Conservation (phyloP, 2,888 invertebrate genomes). For the Melitaea athalia region DNA sequence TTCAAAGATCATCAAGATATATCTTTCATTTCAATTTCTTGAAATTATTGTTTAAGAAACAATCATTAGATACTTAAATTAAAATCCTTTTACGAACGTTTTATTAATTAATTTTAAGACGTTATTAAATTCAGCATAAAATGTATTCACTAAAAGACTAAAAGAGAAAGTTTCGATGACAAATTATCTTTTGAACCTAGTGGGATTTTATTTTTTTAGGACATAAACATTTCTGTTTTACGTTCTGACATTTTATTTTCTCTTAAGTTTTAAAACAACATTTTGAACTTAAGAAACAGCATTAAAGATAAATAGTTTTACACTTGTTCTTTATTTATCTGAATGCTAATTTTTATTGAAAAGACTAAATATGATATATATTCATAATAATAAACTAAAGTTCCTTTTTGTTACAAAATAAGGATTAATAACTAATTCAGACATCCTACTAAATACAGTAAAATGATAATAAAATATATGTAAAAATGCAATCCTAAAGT, state of each 20-base stretch:
- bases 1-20: background rate
- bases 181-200: background rate
- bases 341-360: background rate
- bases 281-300: background rate
- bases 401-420: no score
- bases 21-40: background rate
- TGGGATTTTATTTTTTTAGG: background rate
- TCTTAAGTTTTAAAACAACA: background rate
- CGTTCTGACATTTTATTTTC: background rate
- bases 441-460: no score
- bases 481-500: background rate
- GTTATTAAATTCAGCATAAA: background rate
- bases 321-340: no score
- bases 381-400: no score
- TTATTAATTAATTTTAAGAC: background rate
- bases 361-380: background rate
- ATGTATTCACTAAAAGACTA: background rate
- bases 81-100: background rate
- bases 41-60: background rate
- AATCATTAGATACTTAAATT: background rate
- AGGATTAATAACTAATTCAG: no score
- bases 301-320: no score
- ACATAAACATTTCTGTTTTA: background rate
- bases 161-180: constrained; percentile 2
- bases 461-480: background rate